Conservation (phyloP, 2,797 vertebrate species). For the Hippoglossus hippoglossus region DNA sequence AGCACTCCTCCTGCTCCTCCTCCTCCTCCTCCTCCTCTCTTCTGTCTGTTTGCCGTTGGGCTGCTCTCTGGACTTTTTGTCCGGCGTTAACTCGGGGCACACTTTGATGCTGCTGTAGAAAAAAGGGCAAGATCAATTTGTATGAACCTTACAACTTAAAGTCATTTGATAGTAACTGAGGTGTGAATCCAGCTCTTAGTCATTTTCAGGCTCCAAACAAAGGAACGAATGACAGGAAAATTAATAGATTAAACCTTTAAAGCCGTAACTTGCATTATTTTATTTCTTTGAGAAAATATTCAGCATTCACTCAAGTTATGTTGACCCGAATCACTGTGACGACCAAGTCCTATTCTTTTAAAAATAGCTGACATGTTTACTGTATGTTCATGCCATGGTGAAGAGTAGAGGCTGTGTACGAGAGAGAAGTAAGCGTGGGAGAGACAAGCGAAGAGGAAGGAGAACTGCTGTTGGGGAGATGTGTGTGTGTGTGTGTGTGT, state of each 20-base stretch:
- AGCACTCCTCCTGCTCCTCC: slow-evolving; percentile 21
- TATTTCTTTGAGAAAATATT: too few relatives aligned
- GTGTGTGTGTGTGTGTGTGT: slow-evolving; percentile 7
- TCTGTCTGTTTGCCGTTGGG: slow-evolving; percentile 53
- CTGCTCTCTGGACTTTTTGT: slow-evolving; percentile 57
- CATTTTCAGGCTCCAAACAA: slow-evolving; percentile 9
- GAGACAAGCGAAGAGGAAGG: slow-evolving; percentile 43
- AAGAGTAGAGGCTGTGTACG: slow-evolving; percentile 47
- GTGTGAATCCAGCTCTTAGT: neutral
- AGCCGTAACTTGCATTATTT: slow-evolving; percentile 14
- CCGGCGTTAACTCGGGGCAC: slow-evolving; percentile 27
- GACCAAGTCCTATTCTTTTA: slow-evolving; percentile 1
- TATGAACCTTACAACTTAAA: neutral
- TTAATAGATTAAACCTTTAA: neutral
- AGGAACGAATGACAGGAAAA: neutral
- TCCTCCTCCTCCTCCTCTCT: slow-evolving; percentile 8
- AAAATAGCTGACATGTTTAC: slow-evolving; percentile 48
- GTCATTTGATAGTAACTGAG: neutral
- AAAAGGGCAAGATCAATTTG: slow-evolving; percentile 3
- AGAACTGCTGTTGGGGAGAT: slow-evolving; percentile 43
- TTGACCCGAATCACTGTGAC: neutral
- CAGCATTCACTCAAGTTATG: neutral
- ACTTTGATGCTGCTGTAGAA: slow-evolving; percentile 52
- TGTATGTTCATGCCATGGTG: slow-evolving; percentile 31
- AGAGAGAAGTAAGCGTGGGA: slow-evolving; percentile 63